Conservation (phyloP, 2,113 vertebrate species). For the Notiomystis cincta region DNA sequence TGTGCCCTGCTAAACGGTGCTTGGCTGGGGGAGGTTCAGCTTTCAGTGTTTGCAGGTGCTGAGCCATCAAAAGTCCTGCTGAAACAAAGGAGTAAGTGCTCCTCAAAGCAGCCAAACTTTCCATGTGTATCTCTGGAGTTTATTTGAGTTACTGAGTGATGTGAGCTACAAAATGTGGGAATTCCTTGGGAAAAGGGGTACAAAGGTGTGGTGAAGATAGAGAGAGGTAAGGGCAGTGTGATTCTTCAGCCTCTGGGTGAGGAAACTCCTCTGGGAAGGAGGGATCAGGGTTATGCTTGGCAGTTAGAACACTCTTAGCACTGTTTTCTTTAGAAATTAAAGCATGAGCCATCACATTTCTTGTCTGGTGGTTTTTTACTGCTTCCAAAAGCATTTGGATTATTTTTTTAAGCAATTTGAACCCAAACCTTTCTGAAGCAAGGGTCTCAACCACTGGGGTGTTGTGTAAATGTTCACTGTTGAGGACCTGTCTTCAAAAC, state of each 20-base stretch:
- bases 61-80: background rate
- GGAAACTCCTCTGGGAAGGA: background rate
- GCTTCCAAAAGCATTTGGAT: background rate
- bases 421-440: background rate
- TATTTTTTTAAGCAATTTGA: background rate
- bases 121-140: background rate
- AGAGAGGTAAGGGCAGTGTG: background rate
- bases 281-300: background rate
- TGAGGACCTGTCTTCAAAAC: background rate
- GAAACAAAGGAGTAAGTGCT: background rate
- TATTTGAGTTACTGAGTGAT: background rate
- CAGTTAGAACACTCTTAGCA: background rate
- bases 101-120: background rate
- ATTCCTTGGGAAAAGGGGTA: background rate
- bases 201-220: no score
- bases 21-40: background rate
- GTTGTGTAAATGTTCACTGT: no score
- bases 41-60: background rate
- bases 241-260: background rate
- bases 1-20: background rate
- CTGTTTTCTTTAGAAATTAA: background rate
- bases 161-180: background rate
- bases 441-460: background rate
- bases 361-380: background rate
- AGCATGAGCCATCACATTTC: background rate